Evolutionary conservation across 2,797 vertebrate genomes (phyloP).

Genomic region (Spinibarbus caldwelli): DNA sequence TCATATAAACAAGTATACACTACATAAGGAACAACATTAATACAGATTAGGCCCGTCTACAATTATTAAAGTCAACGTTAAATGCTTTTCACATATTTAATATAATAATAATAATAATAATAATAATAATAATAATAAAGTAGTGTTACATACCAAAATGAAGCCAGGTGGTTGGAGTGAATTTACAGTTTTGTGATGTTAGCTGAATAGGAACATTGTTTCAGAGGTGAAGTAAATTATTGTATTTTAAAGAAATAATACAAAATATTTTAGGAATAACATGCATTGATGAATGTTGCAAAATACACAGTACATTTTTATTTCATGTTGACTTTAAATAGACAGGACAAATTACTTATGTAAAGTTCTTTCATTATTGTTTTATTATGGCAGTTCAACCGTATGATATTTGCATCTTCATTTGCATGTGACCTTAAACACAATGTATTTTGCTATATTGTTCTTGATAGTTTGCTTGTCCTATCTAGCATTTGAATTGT

Average conservation of each 20-base stretch:
- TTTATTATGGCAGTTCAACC: neutral
- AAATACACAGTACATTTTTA: neutral
- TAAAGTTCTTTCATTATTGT: neutral
- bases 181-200: neutral
- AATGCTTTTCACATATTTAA: neutral
- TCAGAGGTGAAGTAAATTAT: neutral
- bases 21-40: neutral
- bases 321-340: conserved; percentile 14
- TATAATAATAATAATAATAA: too few relatives aligned
- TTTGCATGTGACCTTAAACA: neutral
- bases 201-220: neutral
- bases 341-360: neutral
- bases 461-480: neutral
- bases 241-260: neutral
- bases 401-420: conserved; percentile 28
- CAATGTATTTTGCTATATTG: neutral
- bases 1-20: neutral
- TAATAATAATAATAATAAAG: too few relatives aligned
- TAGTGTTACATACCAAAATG: neutral
- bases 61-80: conserved; percentile 16
- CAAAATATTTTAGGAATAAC: neutral
- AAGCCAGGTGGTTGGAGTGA: neutral
- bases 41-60: neutral
- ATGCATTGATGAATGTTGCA: neutral
- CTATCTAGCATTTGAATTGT: conserved; percentile 52